phyloP scores from a whole-genome alignment of 2,888 invertebrate genomes.

The Formica aserva region DNA sequence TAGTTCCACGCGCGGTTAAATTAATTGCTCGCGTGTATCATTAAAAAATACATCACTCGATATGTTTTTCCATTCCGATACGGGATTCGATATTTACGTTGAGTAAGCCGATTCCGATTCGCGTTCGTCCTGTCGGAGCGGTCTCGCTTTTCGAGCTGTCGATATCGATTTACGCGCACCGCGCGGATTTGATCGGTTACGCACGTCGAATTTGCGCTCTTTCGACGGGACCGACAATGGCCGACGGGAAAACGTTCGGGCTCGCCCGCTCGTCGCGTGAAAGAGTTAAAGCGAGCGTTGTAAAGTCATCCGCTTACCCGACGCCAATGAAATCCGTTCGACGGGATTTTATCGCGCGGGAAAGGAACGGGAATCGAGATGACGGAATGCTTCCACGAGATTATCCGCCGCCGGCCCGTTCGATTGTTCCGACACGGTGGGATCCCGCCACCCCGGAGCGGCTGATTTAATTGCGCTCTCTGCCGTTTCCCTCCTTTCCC shows the following conservation, averaged over 20 bases:
- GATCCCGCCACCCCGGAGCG: slow-evolving; percentile 29
- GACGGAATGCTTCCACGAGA: slow-evolving; percentile 58
- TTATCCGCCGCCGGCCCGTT: slow-evolving; percentile 48
- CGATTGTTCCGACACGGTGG: slow-evolving; percentile 44
- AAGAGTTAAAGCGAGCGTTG: slow-evolving; percentile 59
- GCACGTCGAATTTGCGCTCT: slow-evolving; percentile 45
- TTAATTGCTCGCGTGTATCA: slow-evolving; percentile 33
- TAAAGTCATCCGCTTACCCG: slow-evolving; percentile 63
- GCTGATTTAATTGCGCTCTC: slow-evolving; percentile 52
- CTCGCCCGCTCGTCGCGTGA: slow-evolving; percentile 29
- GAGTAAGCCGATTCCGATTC: slow-evolving; percentile 49
- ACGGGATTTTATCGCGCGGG: slow-evolving; percentile 52
- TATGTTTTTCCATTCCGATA: slow-evolving; percentile 3
- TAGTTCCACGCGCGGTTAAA: background rate
- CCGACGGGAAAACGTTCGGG: slow-evolving; percentile 41
- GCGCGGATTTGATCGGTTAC: slow-evolving; percentile 49
- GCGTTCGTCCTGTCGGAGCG: slow-evolving; percentile 14
- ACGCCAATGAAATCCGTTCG: slow-evolving; percentile 55
- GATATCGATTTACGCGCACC: slow-evolving; percentile 47
- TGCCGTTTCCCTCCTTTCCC: background rate
- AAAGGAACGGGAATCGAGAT: slow-evolving; percentile 40
- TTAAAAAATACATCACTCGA: slow-evolving; percentile 33
- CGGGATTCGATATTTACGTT: slow-evolving; percentile 45
- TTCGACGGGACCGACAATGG: slow-evolving; percentile 40
- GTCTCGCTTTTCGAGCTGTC: slow-evolving; percentile 46